Evolutionary conservation across 2,888 invertebrate species (phyloP), one percentile per base, ranked within the genome.

Genomic region (Neoascia interrupta): DNA sequence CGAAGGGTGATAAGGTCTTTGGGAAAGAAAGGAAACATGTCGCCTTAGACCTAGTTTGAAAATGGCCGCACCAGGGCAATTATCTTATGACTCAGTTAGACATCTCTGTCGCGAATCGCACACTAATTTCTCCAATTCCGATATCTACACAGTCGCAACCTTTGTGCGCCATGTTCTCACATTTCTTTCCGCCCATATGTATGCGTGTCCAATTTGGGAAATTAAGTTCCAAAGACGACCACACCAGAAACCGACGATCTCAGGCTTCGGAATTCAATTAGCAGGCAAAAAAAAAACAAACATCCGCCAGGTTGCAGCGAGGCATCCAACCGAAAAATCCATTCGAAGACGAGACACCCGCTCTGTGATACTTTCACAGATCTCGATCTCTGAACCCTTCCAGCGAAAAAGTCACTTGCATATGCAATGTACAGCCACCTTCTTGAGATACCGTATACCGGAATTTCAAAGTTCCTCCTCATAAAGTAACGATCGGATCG

Each of bases 381-480:
- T 73, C 73, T 79, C 79, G 79, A 79, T 79, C 79, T 79, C 79
- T 73, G 79, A 79, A 79, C 79, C 79, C 79, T 73, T 79, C 53
- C 58, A 66, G 41, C 58, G 23, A 26, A 37, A 26, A 39, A 10
- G 18, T 6, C 18, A 28, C 47, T 58, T 5, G 51, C 41, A 49
- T 13, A 26, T 28, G 10, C 13, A 11, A 3, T 31, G 15, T 34
- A 10, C 23, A 41, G 41, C 53, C 76, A 72, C 60, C 72, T 76
- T 60, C 72, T 36, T 45, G 31, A 31, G 34, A 60, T 54, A 34
- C 47, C 49, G 28, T 31, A n/a, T n/a, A 43, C 56, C 61, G 63
- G 53, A 54, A 51, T 68, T 61, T 61, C 18, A 15, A 56, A 49
- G 60, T 66, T 73, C 43, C 68, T 68, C 61, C 79, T 66, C 79